Conservation (phyloP, 1,140 invertebrate genomes). For the Hestina assimilis region DNA sequence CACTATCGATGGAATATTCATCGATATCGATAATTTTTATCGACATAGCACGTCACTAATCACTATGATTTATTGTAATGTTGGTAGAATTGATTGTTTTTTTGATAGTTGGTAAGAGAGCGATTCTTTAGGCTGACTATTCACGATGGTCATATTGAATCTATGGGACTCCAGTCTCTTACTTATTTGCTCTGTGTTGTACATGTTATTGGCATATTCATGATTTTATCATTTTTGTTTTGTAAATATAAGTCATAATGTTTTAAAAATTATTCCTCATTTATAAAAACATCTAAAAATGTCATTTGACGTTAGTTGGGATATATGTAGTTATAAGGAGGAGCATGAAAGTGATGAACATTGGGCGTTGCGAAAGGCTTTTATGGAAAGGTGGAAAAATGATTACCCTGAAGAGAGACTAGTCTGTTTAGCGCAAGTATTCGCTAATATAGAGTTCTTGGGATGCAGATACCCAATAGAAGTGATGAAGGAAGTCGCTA, state of each 20-base stretch:
- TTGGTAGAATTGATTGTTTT: no score
- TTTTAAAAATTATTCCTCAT: no score
- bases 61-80: no score
- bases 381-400: conserved; percentile 85
- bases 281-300: conserved; percentile 30
- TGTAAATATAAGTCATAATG: not conserved
- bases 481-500: conserved; percentile 78
- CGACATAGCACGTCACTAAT: no score
- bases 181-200: no score
- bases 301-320: conserved; percentile 75
- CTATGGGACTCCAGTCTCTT: no score
- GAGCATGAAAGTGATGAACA: conserved; percentile 90
- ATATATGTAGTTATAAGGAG: conserved; percentile 82
- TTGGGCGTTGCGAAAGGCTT: conserved; percentile 87
- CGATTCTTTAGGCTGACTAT: no score
- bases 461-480: conserved; percentile 85
- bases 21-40: no score
- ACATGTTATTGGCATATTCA: not conserved
- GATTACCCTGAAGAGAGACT: conserved; percentile 86
- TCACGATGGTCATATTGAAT: no score
- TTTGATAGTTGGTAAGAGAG: no score
- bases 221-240: not conserved
- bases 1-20: no score
- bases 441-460: conserved; percentile 90
- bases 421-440: conserved; percentile 89